Conservation (phyloP, 2,888 invertebrate species). For the Priocnemis perturbator region DNA sequence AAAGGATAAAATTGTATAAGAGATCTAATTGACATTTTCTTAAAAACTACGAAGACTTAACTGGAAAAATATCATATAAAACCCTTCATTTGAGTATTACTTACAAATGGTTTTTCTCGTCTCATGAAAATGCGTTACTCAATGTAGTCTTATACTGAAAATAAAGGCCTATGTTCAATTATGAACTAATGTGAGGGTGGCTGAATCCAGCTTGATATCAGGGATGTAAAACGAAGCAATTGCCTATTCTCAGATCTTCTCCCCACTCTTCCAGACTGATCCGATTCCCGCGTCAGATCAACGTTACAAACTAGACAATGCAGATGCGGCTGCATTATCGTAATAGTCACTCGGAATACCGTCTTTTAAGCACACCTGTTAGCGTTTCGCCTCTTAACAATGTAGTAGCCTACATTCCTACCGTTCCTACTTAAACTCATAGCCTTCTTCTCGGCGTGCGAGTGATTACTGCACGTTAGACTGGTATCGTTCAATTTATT, state of each 20-base stretch:
- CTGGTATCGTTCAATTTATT: slow-evolving; percentile 62
- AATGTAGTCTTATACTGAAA: slow-evolving; percentile 35
- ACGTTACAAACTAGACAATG: not conserved
- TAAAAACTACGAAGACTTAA: slow-evolving; percentile 54
- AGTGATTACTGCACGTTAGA: slow-evolving; percentile 52
- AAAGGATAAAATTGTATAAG: slow-evolving; percentile 6
- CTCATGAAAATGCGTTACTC: slow-evolving; percentile 8
- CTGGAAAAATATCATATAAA: slow-evolving; percentile 62
- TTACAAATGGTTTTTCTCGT: slow-evolving; percentile 25
- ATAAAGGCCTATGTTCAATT: slow-evolving; percentile 40
- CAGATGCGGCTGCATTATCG: too few relatives aligned
- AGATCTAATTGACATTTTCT: slow-evolving; percentile 63
- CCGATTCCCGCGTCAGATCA: not conserved
- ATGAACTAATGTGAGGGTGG: slow-evolving; percentile 20
- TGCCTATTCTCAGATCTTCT: slow-evolving; percentile 16
- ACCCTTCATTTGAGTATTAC: slow-evolving; percentile 30
- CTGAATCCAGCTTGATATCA: slow-evolving; percentile 16
- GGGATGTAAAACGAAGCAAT: not conserved
- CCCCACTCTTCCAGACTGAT: slow-evolving; percentile 1
- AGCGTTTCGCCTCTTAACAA: slow-evolving; percentile 55
- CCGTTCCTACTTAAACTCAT: slow-evolving; percentile 52
- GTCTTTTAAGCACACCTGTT: slow-evolving; percentile 51
- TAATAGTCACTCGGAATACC: not conserved
- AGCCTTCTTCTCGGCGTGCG: slow-evolving; percentile 48
- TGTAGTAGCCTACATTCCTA: slow-evolving; percentile 63